Base-by-base conservation (phyloP, 2,888 invertebrate genomes). In the Scaptomyza parva region DNA sequence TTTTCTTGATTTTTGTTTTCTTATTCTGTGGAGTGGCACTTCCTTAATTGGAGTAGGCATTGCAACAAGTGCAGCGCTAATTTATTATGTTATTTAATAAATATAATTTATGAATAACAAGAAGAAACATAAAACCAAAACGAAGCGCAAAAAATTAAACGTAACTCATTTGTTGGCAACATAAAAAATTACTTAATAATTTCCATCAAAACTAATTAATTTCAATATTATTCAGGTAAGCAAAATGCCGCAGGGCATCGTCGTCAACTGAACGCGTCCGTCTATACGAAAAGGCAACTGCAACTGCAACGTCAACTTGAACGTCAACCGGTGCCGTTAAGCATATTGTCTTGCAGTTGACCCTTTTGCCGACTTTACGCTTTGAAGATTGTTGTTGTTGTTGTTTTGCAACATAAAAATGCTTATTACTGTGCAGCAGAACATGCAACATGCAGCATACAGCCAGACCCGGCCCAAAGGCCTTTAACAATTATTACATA, bases 111-210 rank as follows among this genome's bases (percentile, higher is more conserved):
- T 69, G 72, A 66, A 67, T 39, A 65, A 61, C 33, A 51, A 62
- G 33, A 58, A 52, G n/a, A 37, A 63, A 53, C 30, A 54, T 48
- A 57, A 63, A 57, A 63, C 39, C 39, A 51, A 33, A 18, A 57
- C 24, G 30, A 28, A 26, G 12, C 14, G 17, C 37, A 43, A 40
- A 26, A 26, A 22, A 30, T 37, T 28, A 20, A 33, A 14, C 5
- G 50, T 47, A 28, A 57, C 79, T 72, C 69, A 66, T 77, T 77
- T 77, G 64, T 60, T 58, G 69, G 30, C 70, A 61, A 51, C 64
- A 75, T 73, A 61, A 75, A 75, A 86, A 85, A 85, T 85, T 86
- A 86, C 85, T 85, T 85, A 84, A 85, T 85, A 85, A 86, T 82
- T 86, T 71, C 74, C 74, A 76, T 82, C 85, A 81, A 70, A 84